phyloP scores from a whole-genome alignment of 2,888 invertebrate genomes.

The Spatulosminthurus flaviceps region DNA sequence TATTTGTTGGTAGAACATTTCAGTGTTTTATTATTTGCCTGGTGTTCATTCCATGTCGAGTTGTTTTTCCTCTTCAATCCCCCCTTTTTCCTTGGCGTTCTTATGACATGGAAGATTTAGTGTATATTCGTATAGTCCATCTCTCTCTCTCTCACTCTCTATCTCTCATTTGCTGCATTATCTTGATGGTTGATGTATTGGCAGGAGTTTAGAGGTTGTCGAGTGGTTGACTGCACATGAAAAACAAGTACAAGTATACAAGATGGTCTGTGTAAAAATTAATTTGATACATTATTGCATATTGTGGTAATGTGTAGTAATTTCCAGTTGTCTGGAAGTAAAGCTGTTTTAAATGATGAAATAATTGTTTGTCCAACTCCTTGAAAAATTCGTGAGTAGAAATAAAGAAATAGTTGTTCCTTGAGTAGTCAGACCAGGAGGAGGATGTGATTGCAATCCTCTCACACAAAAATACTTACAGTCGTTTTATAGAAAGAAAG shows the following conservation, averaged over 20 bases:
- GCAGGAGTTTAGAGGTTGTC: slow-evolving; percentile 27
- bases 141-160: slow-evolving; percentile 8
- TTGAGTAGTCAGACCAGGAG: slow-evolving; percentile 2
- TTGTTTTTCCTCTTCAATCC: background rate
- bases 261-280: background rate
- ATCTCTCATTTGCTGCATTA: background rate
- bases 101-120: slow-evolving; percentile 3
- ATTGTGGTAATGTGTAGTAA: slow-evolving; percentile 10
- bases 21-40: slow-evolving; percentile 23
- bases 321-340: slow-evolving; percentile 27
- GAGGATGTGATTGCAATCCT: background rate
- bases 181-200: slow-evolving; percentile 27
- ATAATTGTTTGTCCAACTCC: slow-evolving; percentile 34
- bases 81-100: slow-evolving; percentile 35
- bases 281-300: slow-evolving; percentile 6
- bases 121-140: background rate
- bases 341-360: slow-evolving; percentile 31
- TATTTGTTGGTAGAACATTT: slow-evolving; percentile 26
- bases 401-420: slow-evolving; percentile 9
- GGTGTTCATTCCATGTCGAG: slow-evolving; percentile 21
- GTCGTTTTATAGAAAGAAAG: no score
- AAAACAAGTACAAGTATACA: slow-evolving; percentile 25
- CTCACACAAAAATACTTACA: background rate
- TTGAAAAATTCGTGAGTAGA: background rate
- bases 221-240: slow-evolving; percentile 33